Evolutionary conservation across 2,888 invertebrate genomes (phyloP).

Genomic region (Labia minor): DNA sequence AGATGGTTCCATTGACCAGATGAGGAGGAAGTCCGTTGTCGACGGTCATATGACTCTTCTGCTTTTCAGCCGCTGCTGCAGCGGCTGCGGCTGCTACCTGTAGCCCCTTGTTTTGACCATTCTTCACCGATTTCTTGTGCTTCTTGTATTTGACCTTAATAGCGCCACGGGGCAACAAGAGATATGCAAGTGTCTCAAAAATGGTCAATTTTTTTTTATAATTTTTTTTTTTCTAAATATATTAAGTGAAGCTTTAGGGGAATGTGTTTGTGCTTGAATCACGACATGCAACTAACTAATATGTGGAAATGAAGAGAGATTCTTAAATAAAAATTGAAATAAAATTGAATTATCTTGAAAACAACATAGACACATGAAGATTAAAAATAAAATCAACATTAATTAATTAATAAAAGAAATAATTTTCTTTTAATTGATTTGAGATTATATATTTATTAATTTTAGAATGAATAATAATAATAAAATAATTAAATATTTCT

Average conservation of each 20-base stretch:
- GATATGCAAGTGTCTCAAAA: not conserved
- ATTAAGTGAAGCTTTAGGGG: not conserved
- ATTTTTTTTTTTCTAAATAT: too few species aligned
- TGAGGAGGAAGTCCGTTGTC: constrained; percentile 51
- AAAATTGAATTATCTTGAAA: too few species aligned
- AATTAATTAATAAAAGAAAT: too few species aligned
- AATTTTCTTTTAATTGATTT: too few species aligned
- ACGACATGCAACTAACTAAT: not conserved
- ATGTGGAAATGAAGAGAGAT: not conserved
- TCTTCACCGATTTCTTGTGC: constrained; percentile 71
- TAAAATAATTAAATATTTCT: too few species aligned
- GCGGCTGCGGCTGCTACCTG: constrained; percentile 36
- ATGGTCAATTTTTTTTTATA: not conserved
- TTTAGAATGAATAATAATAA: too few species aligned
- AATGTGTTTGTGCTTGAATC: not conserved
- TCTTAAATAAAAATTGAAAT: too few species aligned
- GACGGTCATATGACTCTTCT: constrained; percentile 32
- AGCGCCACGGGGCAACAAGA: not conserved
- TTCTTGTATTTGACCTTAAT: constrained; percentile 87
- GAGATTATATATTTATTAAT: too few species aligned
- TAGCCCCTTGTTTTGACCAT: constrained; percentile 37
- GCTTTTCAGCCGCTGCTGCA: constrained; percentile 32
- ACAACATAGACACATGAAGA: too few species aligned
- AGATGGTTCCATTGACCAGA: constrained; percentile 81
- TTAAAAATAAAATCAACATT: too few species aligned